Percentiles rank a stretch among this genome's conserved stretches.
phyloP scores from a whole-genome alignment of 2,113 vertebrate species.

The Gambusia affinis region DNA sequence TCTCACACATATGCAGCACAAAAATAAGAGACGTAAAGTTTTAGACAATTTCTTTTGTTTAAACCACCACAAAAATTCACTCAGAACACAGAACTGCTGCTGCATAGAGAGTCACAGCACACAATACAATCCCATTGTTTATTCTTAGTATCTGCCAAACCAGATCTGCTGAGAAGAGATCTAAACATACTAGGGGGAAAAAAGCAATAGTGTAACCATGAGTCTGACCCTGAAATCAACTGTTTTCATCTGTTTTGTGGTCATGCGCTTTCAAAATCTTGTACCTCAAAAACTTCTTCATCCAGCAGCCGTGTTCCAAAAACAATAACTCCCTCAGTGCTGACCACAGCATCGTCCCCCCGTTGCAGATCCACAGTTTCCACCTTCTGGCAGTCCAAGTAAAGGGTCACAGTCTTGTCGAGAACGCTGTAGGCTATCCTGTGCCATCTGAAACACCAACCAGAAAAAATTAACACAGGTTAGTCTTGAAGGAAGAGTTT shows the following conservation, averaged over 20 bases:
- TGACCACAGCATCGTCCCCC: conserved; percentile 77
- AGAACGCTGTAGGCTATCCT: conserved; percentile 86
- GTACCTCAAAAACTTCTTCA: conserved; percentile 88
- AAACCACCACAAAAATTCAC: not conserved
- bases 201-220: not conserved
- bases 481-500: not conserved
- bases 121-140: not conserved
- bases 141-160: not conserved
- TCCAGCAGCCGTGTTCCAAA: conserved; percentile 85
- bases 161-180: not conserved
- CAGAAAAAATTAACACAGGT: not conserved
- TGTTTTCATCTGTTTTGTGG: not conserved
- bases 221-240: not conserved
- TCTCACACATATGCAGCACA: not conserved
- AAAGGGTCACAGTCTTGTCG: conserved; percentile 79
- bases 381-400: conserved; percentile 84
- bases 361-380: conserved; percentile 77
- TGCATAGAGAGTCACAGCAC: not conserved
- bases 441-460: conserved; percentile 85
- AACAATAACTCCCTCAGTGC: conserved; percentile 83
- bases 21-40: not conserved
- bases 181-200: not conserved
- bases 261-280: not conserved
- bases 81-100: not conserved
- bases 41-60: not conserved